Conservation (phyloP, 1,140 invertebrate genomes). For the Drosophila subobscura region DNA sequence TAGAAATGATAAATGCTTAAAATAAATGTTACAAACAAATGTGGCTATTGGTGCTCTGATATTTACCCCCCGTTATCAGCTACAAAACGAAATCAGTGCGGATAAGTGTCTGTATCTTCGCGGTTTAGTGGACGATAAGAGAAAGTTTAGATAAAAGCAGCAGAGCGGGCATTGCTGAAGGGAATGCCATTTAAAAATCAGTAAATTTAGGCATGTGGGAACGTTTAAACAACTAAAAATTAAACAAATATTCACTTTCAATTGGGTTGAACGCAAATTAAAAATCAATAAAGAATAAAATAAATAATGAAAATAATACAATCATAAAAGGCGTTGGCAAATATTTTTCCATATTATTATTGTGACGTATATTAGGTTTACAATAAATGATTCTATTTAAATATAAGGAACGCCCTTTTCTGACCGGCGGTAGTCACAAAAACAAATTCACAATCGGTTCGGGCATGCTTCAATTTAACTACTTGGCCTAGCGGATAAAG, state of each 20-base stretch:
- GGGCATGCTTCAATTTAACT: slow-evolving; percentile 51
- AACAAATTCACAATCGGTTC: slow-evolving; percentile 59
- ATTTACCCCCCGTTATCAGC: slow-evolving; percentile 5
- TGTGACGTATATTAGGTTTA: slow-evolving; percentile 66
- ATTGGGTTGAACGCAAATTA: too few species aligned
- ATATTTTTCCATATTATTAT: slow-evolving; percentile 65
- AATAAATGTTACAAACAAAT: slow-evolving; percentile 47
- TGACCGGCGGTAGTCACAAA: slow-evolving; percentile 72
- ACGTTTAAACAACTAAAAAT: too few species aligned
- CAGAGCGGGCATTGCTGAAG: too few species aligned
- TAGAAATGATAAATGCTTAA: slow-evolving; percentile 52
- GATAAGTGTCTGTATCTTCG: slow-evolving; percentile 11
- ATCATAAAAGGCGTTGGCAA: slow-evolving; percentile 48
- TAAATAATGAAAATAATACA: slow-evolving; percentile 35
- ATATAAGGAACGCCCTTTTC: slow-evolving; percentile 71
- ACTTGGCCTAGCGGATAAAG: slow-evolving; percentile 43
- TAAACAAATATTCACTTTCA: too few species aligned
- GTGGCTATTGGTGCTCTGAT: background rate
- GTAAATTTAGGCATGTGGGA: too few species aligned
- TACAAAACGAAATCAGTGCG: slow-evolving; percentile 2
- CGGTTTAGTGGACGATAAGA: slow-evolving; percentile 22
- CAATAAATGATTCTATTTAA: slow-evolving; percentile 56
- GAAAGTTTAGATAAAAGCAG: slow-evolving; percentile 11
- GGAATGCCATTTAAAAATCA: too few species aligned
- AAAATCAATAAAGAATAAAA: slow-evolving; percentile 7